Evolutionary conservation across 2,113 vertebrate genomes (phyloP), one percentile per base, ranked within the genome.

Genomic region (Eptesicus fuscus): DNA sequence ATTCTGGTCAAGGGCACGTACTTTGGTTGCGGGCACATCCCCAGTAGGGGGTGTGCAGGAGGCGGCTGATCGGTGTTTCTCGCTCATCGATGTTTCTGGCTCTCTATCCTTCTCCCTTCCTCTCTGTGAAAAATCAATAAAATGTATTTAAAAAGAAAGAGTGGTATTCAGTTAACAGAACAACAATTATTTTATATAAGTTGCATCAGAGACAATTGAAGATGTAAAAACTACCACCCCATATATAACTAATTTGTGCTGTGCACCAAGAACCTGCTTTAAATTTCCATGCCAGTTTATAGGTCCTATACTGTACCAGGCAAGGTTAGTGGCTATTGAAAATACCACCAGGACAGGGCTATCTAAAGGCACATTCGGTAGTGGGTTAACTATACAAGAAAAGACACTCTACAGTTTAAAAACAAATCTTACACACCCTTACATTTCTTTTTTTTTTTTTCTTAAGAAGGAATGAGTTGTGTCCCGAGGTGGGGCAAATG

Each of bases 261-360:
- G 47, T 77, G 47, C 30, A 51, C 74, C 47, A 51, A 77, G 74
- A 77, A 77, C 47, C 44, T 51, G 30, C 47, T 61, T 76, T 86
- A 51, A 82, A 61, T 61, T 61, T 61, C 25, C 59, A 61, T 61
- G 59, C 59, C 59, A 61, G 25, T 61, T 61, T 61, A 61, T 12
- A 61, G 59, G 59, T 8, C 25, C 25, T 25, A 61, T 61, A 61
- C 59, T 61, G 59, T 61, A 61, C 9, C 25, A 99, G 97, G 98
- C 98, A 99, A 99, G 99, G 99, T 98, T 98, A 61, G 59, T 61
- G 59, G 59, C 23, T 61, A 98, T 98, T 98, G 98, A 99, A 96
- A 98, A 99, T 98, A 99, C 99, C 99, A 99, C 99, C 98, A 99
- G 98, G 98, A 99, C 98, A 99, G 98, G 98, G 99, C 98, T 98